Conservation (phyloP, 2,888 invertebrate species). For the Acanthacorydalis orientalis region DNA sequence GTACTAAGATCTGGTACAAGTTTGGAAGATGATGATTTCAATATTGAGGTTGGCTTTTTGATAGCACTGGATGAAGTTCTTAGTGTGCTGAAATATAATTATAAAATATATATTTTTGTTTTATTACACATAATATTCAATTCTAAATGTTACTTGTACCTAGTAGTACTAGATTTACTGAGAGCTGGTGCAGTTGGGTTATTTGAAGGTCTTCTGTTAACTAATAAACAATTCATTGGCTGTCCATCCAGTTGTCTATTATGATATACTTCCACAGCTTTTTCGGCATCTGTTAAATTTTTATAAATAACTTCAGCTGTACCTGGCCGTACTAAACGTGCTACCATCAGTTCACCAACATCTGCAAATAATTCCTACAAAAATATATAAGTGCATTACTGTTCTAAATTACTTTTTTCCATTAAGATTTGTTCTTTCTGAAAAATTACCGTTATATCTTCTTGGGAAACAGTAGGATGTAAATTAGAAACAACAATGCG, state of each 20-base stretch:
- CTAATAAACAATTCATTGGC: slow-evolving; percentile 80
- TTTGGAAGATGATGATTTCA: slow-evolving; percentile 16
- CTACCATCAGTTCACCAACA: slow-evolving; percentile 71
- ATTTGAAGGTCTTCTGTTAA: slow-evolving; percentile 49
- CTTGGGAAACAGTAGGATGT: slow-evolving; percentile 69
- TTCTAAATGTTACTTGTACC: background rate
- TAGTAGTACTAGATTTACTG: slow-evolving; percentile 10
- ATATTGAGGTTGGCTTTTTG: slow-evolving; percentile 11
- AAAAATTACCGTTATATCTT: slow-evolving; percentile 62
- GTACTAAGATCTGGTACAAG: slow-evolving; percentile 49
- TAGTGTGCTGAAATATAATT: slow-evolving; percentile 11
- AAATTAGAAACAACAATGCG: slow-evolving; percentile 84
- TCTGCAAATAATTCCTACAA: slow-evolving; percentile 82
- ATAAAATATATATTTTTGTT: background rate
- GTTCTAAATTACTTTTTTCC: slow-evolving; percentile 1
- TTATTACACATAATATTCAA: background rate
- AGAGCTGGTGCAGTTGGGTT: slow-evolving; percentile 35
- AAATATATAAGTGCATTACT: background rate
- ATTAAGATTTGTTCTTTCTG: slow-evolving; percentile 11
- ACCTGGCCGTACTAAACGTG: slow-evolving; percentile 70
- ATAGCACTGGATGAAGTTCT: slow-evolving; percentile 6
- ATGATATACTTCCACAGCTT: slow-evolving; percentile 84
- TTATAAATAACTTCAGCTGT: slow-evolving; percentile 86
- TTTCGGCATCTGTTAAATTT: slow-evolving; percentile 68
- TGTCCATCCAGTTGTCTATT: slow-evolving; percentile 85